Base-by-base conservation (phyloP, 2,113 vertebrate genomes). In the Microtus ochrogaster region DNA sequence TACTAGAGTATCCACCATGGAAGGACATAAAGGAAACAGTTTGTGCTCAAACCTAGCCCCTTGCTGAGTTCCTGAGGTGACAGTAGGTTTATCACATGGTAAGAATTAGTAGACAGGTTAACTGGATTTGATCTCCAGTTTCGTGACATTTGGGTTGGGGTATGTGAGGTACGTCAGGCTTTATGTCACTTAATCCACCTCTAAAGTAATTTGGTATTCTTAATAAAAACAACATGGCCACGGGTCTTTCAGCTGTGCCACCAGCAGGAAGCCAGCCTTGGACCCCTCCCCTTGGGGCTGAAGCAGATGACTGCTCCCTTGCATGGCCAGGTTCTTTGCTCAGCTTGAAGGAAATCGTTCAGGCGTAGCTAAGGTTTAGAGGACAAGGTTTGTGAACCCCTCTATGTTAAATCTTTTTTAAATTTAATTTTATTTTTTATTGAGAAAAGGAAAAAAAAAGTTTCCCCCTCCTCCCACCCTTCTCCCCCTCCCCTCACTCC, bases 1-100 rank as follows among this genome's bases (percentile, higher is more conserved):
- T 88, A 76, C 41, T 44, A 79, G 11, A 28, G 7, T 83, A 49
- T 81, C n/a, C 47, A 39, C 78, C 16, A 2, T 58, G 65, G 89
- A 68, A 87, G 77, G 89, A 96, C 91, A 44, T 89, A 28, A 95
- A 89, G 61, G 61, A 92, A 76, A 70, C 70, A 73, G 4, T 68
- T 74, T 90, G 76, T 63, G 24, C 65, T 83, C 94, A 52, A 81
- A 74, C 26, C 84, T 58, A 72, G 76, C 79, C 83, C 90, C 78
- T 94, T 55, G 52, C 74, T 90, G 76, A 68, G 77, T 90, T 82
- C 86, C 58, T 22, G 68, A n/a, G 55, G n/a, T 17, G 58, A 3
- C 4, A 2, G 16, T 9, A 16, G 1, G 1, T 68, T 81, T 47
- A 66, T 79, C 77, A 89, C 70, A 9, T 86, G 65, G 1, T 79